Evolutionary conservation across 2,797 vertebrate species (phyloP).

Genomic region (Momotus momota): DNA sequence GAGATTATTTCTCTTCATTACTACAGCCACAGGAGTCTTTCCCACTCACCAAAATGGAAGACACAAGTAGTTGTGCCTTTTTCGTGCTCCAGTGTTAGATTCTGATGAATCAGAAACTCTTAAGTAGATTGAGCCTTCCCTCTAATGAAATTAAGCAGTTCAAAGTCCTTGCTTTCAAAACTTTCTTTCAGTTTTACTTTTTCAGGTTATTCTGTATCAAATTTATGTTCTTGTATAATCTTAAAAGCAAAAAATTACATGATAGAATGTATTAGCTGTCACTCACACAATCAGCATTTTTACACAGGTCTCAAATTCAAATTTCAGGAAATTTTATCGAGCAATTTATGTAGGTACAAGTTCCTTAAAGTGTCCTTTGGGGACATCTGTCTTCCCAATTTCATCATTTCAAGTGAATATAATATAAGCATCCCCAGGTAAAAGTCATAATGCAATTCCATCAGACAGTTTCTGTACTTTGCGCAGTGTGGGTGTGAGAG

Average conservation of each 20-base stretch:
- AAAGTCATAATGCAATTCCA: slow-evolving; percentile 80
- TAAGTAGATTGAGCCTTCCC: not conserved
- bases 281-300: slow-evolving; percentile 56
- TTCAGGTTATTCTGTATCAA: not conserved
- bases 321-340: slow-evolving; percentile 74
- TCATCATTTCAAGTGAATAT: slow-evolving; percentile 76
- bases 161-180: not conserved
- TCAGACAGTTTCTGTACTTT: slow-evolving; percentile 83
- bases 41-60: not conserved
- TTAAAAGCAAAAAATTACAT: not conserved
- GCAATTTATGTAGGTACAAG: slow-evolving; percentile 79
- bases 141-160: not conserved
- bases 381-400: slow-evolving; percentile 80
- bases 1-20: not conserved
- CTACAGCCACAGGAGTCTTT: not conserved
- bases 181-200: not conserved
- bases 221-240: not conserved
- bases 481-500: slow-evolving; percentile 79
- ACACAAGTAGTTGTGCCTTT: not conserved
- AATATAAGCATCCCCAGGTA: slow-evolving; percentile 79
- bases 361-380: slow-evolving; percentile 78
- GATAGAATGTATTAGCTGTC: slow-evolving; percentile 11
- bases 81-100: not conserved
- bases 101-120: not conserved
- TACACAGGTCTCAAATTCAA: slow-evolving; percentile 69